Conservation (phyloP, 2,888 invertebrate genomes). For the Parapristionchus giblindavisi region DNA sequence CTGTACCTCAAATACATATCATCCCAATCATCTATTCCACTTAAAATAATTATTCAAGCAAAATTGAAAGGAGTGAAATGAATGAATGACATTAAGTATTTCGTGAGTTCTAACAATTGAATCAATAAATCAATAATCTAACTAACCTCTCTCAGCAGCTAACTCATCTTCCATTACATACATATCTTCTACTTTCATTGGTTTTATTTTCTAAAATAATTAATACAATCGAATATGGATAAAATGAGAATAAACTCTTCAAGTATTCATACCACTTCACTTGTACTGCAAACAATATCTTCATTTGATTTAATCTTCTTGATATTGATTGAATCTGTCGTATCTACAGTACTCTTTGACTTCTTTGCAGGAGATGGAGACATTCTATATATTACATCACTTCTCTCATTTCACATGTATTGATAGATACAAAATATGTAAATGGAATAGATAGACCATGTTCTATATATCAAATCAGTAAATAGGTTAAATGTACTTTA, state of each 20-base stretch:
- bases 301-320: neutral
- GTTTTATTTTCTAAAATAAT: conserved; percentile 2
- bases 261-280: too few relatives aligned
- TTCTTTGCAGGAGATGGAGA: neutral
- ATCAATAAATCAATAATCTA: neutral
- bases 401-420: too few relatives aligned
- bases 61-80: neutral
- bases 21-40: neutral
- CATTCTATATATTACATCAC: too few relatives aligned
- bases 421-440: too few relatives aligned
- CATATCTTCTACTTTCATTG: conserved; percentile 38
- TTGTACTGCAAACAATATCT: neutral
- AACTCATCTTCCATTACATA: conserved; percentile 51
- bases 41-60: neutral
- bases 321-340: too few relatives aligned
- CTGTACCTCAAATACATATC: neutral
- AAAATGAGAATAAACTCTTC: too few relatives aligned
- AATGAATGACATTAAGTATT: neutral
- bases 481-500: too few relatives aligned
- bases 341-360: neutral
- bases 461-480: too few relatives aligned
- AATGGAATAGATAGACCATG: too few relatives aligned
- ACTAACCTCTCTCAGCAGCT: conserved; percentile 41
- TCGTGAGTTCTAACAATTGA: too few relatives aligned
- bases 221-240: neutral